Base-by-base conservation (phyloP, 2,888 invertebrate species). In the Rapana venosa region DNA sequence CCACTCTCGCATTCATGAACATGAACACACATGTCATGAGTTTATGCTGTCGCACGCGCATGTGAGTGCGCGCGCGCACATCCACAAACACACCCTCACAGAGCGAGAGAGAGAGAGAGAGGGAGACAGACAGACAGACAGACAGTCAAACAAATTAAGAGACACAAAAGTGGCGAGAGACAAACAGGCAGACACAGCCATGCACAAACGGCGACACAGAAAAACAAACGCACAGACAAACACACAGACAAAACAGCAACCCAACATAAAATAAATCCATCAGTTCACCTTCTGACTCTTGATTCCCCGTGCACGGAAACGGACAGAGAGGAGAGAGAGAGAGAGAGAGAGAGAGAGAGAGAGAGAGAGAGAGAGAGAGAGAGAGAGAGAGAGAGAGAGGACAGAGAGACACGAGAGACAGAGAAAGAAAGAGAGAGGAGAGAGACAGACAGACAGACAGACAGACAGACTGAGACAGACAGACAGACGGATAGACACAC, bases 291-390 rank as follows among this genome's bases (percentile, higher is more conserved):
- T 66, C 17, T 66, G 66, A 17, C 26, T 66, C 47, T 47, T 26
- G 66, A 66, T 66, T 66, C 66, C 6, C 26, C 20, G 66, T 17
- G 26, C 20, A 66, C 20, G 26, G 66, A 66, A 2, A 66, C 20
- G 26, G 6, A 66, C 5, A 66, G 66, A 66, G 66, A 66, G 66
- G 13, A 2, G 30, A 77, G 77, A 77, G 77, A 77, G 77, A 77
- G 77, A 77, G 77, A 77, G 77, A 77, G 77, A 77, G 77, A 77
- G 77, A 77, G 83, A 83, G 83, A 83, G 35, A 35, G 79, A 35
- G 35, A 35, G 32, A 79, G 32, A 81, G 81, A 81, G 36, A 30
- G 32, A 79, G 81, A 36, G 36, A 30, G 77, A 32, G 30, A 32
- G 30, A 17, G 77, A 32, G 30, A 8, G n/a, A 17, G 79, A 79